Conservation (phyloP, 2,797 vertebrate genomes). For the Xyrichtys novacula region DNA sequence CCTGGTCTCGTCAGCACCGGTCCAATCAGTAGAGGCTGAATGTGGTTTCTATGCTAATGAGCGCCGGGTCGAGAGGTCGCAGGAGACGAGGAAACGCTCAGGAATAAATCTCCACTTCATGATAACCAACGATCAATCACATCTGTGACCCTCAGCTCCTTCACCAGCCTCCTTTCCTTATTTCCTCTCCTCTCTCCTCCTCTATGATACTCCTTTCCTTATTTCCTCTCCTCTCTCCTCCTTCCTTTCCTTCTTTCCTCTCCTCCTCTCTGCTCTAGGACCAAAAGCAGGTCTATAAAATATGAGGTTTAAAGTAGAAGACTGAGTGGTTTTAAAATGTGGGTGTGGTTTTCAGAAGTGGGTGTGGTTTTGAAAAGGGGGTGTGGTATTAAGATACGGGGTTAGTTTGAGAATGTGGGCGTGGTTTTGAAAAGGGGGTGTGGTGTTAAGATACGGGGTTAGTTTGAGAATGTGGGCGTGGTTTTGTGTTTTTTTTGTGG, state of each 20-base stretch:
- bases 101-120: slow-evolving; percentile 69
- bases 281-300: no score
- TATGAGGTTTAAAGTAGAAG: neutral
- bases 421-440: no score
- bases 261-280: neutral
- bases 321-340: no score
- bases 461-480: no score
- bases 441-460: no score
- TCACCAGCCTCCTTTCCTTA: neutral
- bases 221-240: neutral
- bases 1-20: slow-evolving; percentile 34
- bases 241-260: neutral
- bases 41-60: slow-evolving; percentile 77
- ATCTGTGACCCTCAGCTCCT: neutral
- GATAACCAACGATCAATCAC: slow-evolving; percentile 51
- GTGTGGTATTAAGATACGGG: no score
- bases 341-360: no score
- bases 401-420: no score
- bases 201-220: neutral
- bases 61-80: slow-evolving; percentile 49
- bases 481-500: no score
- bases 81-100: slow-evolving; percentile 34
- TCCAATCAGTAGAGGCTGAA: slow-evolving; percentile 62
- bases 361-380: no score
- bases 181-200: neutral